Percentiles rank a stretch among this genome's conserved stretches.
Conservation (phyloP, 2,113 vertebrate species). For the Nothocercus nigrocapillus region DNA sequence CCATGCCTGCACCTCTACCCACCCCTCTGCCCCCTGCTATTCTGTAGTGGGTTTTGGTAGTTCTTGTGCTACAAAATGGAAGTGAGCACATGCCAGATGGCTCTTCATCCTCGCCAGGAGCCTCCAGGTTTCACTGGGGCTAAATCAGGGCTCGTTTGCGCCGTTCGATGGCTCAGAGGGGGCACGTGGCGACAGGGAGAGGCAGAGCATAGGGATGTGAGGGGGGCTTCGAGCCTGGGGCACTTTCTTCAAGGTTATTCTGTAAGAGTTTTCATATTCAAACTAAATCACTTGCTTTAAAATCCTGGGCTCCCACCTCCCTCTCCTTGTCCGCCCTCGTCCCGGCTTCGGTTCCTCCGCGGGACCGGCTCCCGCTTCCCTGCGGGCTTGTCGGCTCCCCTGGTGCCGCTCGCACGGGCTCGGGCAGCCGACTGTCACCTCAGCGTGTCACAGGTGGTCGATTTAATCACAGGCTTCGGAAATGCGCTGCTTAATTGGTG, state of each 20-base stretch:
- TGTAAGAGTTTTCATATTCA: background rate
- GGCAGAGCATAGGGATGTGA: background rate
- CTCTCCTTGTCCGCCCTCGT: constrained; percentile 40
- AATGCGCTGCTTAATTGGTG: background rate
- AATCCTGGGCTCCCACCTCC: constrained; percentile 17
- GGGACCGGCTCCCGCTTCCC: background rate
- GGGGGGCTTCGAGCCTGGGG: background rate
- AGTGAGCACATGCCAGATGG: constrained; percentile 38
- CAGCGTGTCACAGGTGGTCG: background rate
- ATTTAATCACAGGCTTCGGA: background rate
- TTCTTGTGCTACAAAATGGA: background rate
- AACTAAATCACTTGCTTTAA: constrained; percentile 34
- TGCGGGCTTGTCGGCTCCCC: constrained; percentile 41
- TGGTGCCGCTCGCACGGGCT: background rate
- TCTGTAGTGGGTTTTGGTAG: background rate
- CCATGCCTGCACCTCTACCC: fast-evolving
- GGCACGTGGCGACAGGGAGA: background rate
- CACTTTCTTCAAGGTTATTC: background rate
- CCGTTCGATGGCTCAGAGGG: background rate
- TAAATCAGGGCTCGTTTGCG: fast-evolving
- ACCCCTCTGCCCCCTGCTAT: background rate
- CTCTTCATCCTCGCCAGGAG: constrained; percentile 3
- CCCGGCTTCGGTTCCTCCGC: constrained; percentile 45
- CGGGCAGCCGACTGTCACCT: background rate
- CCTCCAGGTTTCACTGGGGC: background rate